phyloP scores from a whole-genome alignment of 1,140 invertebrate species.

The Spodoptera frugiperda region DNA sequence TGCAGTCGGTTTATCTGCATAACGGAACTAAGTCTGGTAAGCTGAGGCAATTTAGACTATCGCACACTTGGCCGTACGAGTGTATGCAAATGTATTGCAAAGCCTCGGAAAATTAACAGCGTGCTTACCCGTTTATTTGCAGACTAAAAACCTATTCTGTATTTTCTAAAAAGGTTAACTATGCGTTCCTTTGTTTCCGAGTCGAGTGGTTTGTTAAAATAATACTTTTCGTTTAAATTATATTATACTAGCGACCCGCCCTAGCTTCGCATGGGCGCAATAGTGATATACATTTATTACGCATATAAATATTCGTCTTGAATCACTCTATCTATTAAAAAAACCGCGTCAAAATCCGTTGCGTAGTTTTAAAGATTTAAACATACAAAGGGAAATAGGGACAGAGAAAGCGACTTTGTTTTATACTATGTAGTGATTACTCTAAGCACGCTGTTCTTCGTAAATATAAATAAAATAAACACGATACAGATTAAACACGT shows the following conservation, averaged over 20 bases:
- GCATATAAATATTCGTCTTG: too few relatives aligned
- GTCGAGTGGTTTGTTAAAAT: too few relatives aligned
- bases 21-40: slow-evolving; percentile 58
- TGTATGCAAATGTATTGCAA: not conserved
- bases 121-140: not conserved
- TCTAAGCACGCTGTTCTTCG: not conserved
- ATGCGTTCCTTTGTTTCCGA: not conserved
- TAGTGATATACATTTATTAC: too few relatives aligned
- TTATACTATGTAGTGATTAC: too few relatives aligned
- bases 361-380: too few relatives aligned
- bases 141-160: not conserved
- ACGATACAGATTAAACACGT: slow-evolving; percentile 17
- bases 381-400: too few relatives aligned
- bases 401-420: too few relatives aligned
- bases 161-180: not conserved
- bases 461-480: not conserved
- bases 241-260: too few relatives aligned
- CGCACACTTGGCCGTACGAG: slow-evolving; percentile 4
- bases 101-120: not conserved
- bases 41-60: slow-evolving; percentile 53
- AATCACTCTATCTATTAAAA: too few relatives aligned
- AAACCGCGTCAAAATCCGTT: too few relatives aligned
- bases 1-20: slow-evolving; percentile 65
- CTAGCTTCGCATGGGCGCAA: too few relatives aligned
- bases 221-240: too few relatives aligned